These are phyloP conservation scores for Thamnaconus septentrionalis DNA, from an alignment of 2,113 vertebrate genomes.

Conservation along the genomic window DNA sequence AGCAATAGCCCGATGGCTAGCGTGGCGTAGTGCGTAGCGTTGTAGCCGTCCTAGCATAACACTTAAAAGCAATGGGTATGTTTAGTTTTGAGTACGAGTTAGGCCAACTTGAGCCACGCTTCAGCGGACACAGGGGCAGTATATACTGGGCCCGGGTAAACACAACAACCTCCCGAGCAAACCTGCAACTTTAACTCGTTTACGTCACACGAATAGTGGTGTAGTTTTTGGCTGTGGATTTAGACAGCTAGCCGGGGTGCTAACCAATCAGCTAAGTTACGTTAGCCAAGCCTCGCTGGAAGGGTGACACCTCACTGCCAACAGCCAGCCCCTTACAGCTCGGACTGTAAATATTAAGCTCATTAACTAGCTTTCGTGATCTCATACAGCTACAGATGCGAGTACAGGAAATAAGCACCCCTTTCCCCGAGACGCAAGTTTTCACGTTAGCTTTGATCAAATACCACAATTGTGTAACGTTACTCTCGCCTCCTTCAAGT, in stretches of 20 bases:
- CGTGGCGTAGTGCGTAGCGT: constrained; percentile 76
- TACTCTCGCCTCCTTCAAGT: constrained; percentile 53
- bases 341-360: constrained; percentile 7
- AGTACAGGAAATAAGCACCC: not conserved
- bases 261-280: constrained; percentile 54
- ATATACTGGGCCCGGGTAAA: constrained; percentile 3
- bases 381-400: not conserved
- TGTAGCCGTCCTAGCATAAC: constrained; percentile 66
- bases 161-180: constrained; percentile 12
- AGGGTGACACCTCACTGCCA: constrained; percentile 45
- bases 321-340: constrained; percentile 16
- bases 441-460: constrained; percentile 50
- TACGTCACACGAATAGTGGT: constrained; percentile 14
- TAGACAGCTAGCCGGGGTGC: constrained; percentile 59
- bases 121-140: not conserved
- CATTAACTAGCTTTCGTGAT: not conserved
- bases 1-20: constrained; percentile 74
- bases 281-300: constrained; percentile 42
- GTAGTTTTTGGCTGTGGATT: constrained; percentile 46
- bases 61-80: constrained; percentile 23
- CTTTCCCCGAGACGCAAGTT: constrained; percentile 8
- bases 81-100: constrained; percentile 25
- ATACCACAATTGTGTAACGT: constrained; percentile 40
- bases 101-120: constrained; percentile 11
- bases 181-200: constrained; percentile 35